A percentile compares a stretch with the other conserved stretches of the same genome.
These are phyloP conservation scores for Chiridota heheva DNA, from an alignment of 35 echinoderm and acorn worm genomes.

Conservation along the genomic window DNA sequence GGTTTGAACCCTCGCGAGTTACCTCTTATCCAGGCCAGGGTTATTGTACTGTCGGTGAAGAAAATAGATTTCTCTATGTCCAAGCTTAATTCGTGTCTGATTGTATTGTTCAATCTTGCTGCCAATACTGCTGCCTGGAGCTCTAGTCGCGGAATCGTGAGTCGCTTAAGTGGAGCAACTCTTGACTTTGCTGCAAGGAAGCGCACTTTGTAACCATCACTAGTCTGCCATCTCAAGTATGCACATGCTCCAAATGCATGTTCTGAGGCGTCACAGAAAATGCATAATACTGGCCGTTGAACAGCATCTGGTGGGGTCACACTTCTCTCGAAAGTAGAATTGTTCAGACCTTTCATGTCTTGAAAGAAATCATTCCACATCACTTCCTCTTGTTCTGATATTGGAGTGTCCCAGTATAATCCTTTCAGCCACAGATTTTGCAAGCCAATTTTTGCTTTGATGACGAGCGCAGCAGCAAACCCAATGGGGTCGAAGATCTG, in stretches of 20 bases:
- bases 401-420: slow-evolving; percentile 51
- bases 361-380: slow-evolving; percentile 45
- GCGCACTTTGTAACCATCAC: slow-evolving; percentile 18
- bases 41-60: slow-evolving; percentile 56
- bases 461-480: slow-evolving; percentile 69
- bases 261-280: slow-evolving; percentile 70
- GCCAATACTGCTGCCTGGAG: slow-evolving; percentile 64
- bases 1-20: slow-evolving; percentile 54
- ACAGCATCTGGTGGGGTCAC: slow-evolving; percentile 31
- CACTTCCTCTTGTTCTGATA: background rate
- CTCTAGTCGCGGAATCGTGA: slow-evolving; percentile 61
- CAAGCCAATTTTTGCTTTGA: slow-evolving; percentile 69
- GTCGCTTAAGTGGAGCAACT: slow-evolving; percentile 55
- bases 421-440: slow-evolving; percentile 63
- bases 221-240: slow-evolving; percentile 37
- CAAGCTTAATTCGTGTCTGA: slow-evolving; percentile 40
- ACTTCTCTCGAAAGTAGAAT: slow-evolving; percentile 26
- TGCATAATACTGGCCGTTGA: slow-evolving; percentile 25
- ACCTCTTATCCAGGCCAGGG: slow-evolving; percentile 57
- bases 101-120: background rate
- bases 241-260: slow-evolving; percentile 51
- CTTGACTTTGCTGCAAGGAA: slow-evolving; percentile 58
- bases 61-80: slow-evolving; percentile 40
- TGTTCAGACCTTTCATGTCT: slow-evolving; percentile 58
- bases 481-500: slow-evolving; percentile 73